phyloP scores from a whole-genome alignment of 2,888 invertebrate species.

The Hedya salicella region DNA sequence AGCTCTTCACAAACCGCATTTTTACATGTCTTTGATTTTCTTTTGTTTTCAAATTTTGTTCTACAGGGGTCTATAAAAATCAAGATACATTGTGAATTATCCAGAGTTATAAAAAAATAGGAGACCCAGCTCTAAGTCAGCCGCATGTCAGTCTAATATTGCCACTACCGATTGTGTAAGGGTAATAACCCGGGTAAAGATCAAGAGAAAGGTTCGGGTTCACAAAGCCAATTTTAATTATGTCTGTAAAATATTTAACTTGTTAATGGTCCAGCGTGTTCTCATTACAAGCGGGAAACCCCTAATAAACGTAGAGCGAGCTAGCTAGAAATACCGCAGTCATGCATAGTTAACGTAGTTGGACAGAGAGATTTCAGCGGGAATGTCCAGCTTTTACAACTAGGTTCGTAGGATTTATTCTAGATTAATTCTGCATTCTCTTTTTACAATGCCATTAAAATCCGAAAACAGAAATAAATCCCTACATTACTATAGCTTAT shows the following conservation, averaged over 20 bases:
- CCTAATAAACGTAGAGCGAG: slow-evolving; percentile 37
- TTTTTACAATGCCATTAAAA: neutral
- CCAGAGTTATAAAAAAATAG: neutral
- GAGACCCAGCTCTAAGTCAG: neutral
- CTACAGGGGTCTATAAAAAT: no score
- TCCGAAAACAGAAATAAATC: no score
- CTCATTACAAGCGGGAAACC: slow-evolving; percentile 26
- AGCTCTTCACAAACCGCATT: no score
- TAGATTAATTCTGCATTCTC: slow-evolving; percentile 2
- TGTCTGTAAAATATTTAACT: slow-evolving; percentile 15
- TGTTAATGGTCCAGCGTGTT: slow-evolving; percentile 25
- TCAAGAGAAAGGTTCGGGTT: neutral
- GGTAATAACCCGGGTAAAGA: neutral
- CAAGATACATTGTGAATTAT: no score
- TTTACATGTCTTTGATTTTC: no score
- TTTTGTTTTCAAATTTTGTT: no score
- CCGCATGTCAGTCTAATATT: neutral
- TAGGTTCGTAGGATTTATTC: slow-evolving; percentile 12
- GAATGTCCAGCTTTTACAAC: slow-evolving; percentile 39
- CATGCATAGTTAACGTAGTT: slow-evolving; percentile 41
- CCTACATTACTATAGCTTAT: no score
- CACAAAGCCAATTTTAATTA: slow-evolving; percentile 13
- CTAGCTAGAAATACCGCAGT: slow-evolving; percentile 38
- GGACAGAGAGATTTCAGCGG: slow-evolving; percentile 36
- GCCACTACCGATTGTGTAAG: neutral